Evolutionary conservation across 2,888 invertebrate species (phyloP).

Genomic region (Epinotia nisella): DNA sequence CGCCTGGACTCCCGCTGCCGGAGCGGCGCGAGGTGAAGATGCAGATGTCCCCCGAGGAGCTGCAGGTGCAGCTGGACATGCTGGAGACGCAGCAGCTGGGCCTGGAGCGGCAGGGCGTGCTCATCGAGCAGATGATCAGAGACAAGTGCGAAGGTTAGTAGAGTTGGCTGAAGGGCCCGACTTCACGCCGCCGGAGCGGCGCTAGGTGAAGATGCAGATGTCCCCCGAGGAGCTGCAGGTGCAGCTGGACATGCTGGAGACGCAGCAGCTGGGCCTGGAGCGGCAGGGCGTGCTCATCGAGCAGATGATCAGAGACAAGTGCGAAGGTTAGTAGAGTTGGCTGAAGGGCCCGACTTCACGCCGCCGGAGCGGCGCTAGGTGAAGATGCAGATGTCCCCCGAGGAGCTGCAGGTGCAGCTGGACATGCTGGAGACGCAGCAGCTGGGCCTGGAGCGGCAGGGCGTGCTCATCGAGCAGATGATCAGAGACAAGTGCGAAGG

Average conservation of each 20-base stretch:
- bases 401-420: slow-evolving; percentile 88
- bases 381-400: slow-evolving; percentile 85
- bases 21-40: slow-evolving; percentile 85
- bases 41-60: slow-evolving; percentile 85
- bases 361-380: slow-evolving; percentile 86
- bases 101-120: slow-evolving; percentile 95
- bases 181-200: slow-evolving; percentile 90
- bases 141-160: slow-evolving; percentile 88
- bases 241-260: slow-evolving; percentile 92
- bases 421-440: slow-evolving; percentile 93
- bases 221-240: slow-evolving; percentile 86
- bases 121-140: slow-evolving; percentile 94
- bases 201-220: slow-evolving; percentile 82
- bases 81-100: slow-evolving; percentile 95
- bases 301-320: slow-evolving; percentile 93
- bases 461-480: slow-evolving; percentile 94
- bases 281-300: slow-evolving; percentile 96
- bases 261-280: slow-evolving; percentile 94
- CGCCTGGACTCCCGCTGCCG: slow-evolving; percentile 91
- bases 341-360: slow-evolving; percentile 92
- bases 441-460: slow-evolving; percentile 94
- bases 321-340: slow-evolving; percentile 81
- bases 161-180: slow-evolving; percentile 87
- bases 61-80: slow-evolving; percentile 89
- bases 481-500: slow-evolving; percentile 93